These are phyloP conservation scores for Cantharis nigra DNA, from an alignment of 2,888 invertebrate species.

Conservation along the genomic window DNA sequence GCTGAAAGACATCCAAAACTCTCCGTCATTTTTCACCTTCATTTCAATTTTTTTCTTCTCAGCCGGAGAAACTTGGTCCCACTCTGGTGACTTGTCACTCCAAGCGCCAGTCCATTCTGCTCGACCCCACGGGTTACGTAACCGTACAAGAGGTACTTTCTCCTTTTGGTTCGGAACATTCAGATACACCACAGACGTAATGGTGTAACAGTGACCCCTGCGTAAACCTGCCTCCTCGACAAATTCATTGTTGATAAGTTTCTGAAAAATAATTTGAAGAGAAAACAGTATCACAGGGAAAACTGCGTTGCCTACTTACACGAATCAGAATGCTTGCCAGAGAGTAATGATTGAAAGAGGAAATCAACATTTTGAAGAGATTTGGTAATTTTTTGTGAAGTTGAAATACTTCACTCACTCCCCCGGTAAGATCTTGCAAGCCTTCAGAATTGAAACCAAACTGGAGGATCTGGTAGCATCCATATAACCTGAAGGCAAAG, in stretches of 20 bases:
- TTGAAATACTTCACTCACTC: conserved; percentile 92
- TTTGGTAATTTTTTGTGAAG: conserved; percentile 81
- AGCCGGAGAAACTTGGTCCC: conserved; percentile 83
- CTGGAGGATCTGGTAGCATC: conserved; percentile 95
- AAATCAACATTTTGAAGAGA: conserved; percentile 84
- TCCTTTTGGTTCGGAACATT: conserved; percentile 79
- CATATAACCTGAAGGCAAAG: conserved; percentile 72
- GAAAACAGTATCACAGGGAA: background rate
- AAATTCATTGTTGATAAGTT: conserved; percentile 59
- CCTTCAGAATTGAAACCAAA: conserved; percentile 98
- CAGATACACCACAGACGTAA: conserved; percentile 69
- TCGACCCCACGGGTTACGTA: conserved; percentile 95
- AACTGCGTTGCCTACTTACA: background rate
- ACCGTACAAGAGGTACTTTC: conserved; percentile 79
- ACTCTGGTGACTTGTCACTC: conserved; percentile 88
- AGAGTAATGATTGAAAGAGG: conserved; percentile 76
- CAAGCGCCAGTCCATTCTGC: conserved; percentile 95
- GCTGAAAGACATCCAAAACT: conserved; percentile 96
- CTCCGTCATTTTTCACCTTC: conserved; percentile 90
- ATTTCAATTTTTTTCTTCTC: conserved; percentile 87
- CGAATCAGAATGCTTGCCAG: conserved; percentile 69
- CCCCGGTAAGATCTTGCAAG: conserved; percentile 98
- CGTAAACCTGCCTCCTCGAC: conserved; percentile 82
- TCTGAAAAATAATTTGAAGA: conserved; percentile 26
- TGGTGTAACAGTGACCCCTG: conserved; percentile 93